Evolutionary conservation across 2,797 vertebrate genomes (phyloP), one percentile per base, ranked within the genome.

Genomic region (Cyprinodon diabolis): DNA sequence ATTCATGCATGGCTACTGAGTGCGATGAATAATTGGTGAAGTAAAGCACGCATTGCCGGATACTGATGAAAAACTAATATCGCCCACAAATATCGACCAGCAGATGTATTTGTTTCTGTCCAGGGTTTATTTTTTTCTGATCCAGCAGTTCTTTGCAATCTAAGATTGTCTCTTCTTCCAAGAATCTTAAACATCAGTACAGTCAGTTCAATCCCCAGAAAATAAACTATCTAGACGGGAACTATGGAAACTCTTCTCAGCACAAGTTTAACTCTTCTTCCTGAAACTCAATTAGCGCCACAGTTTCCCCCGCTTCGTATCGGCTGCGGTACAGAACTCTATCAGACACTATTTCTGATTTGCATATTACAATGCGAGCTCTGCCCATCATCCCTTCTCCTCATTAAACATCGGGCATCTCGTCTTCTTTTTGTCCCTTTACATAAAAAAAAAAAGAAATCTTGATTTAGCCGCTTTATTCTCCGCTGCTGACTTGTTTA

Each of bases 341-440:
- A 93, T 92, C 91, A 92, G 78, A 88, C 86, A 57, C 75, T 25
- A 56, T 82, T 80, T 84, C 84, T 87, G 85, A 94, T 93, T 93
- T 93, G 88, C 92, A 93, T 93, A 90, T 89, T 89, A 75, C 76
- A 88, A 92, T 86, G 90, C 74, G 76, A 90, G 78, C 85, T 68
- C 88, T 91, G 93, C 91, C 94, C 93, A 89, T 94, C 93, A 93
- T 92, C 90, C 77, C 80, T 54, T 82, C 78, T 68, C 82, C 91
- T 91, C 89, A 92, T 91, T 94, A 93, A 92, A 93, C 90, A 90
- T 76, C 71, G 84, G 23, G 71, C 89, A 91, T 89, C 88, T 90
- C 43, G 45, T 82, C 79, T 85, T 84, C 87, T 48, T 87, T 86
- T 88, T 57, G 74, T 86, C 83, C 74, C 74, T 90, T 91, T 86